phyloP scores from a whole-genome alignment of 2,797 vertebrate genomes.

The Staurois parvus region DNA sequence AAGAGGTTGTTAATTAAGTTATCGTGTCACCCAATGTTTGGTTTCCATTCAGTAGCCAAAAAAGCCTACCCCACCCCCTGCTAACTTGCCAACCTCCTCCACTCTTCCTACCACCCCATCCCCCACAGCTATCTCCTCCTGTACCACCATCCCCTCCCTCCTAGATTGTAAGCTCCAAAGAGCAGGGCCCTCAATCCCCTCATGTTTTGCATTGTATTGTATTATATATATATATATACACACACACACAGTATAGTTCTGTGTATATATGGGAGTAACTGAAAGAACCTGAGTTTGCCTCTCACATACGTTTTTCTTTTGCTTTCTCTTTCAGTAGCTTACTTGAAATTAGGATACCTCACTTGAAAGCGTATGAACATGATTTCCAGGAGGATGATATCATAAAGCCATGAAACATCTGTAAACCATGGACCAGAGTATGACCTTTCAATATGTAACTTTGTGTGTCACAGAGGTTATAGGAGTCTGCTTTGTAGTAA shows the following conservation, averaged over 20 bases:
- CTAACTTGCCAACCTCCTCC: too few species aligned
- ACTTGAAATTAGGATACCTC: neutral
- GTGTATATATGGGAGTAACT: neutral
- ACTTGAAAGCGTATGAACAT: slow-evolving; percentile 33
- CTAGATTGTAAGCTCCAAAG: too few species aligned
- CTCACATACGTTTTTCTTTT: neutral
- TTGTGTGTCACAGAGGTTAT: slow-evolving; percentile 37
- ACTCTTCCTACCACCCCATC: too few species aligned
- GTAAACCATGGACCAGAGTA: slow-evolving; percentile 34
- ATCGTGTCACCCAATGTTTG: too few species aligned
- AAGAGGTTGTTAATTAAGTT: too few species aligned
- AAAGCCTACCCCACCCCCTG: too few species aligned
- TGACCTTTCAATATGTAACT: slow-evolving; percentile 43
- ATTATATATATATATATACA: neutral
- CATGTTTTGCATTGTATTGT: too few species aligned
- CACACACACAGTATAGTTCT: neutral
- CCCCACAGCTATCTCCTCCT: too few species aligned
- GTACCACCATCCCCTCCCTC: too few species aligned
- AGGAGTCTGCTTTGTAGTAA: slow-evolving; percentile 49
- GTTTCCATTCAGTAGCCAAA: too few species aligned
- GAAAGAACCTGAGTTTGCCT: neutral
- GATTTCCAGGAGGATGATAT: slow-evolving; percentile 39
- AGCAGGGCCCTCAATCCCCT: too few species aligned
- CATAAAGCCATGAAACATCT: slow-evolving; percentile 54
- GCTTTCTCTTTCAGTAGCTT: slow-evolving; percentile 28